phyloP scores from a whole-genome alignment of 2,113 vertebrate species.

The Sturnus vulgaris region DNA sequence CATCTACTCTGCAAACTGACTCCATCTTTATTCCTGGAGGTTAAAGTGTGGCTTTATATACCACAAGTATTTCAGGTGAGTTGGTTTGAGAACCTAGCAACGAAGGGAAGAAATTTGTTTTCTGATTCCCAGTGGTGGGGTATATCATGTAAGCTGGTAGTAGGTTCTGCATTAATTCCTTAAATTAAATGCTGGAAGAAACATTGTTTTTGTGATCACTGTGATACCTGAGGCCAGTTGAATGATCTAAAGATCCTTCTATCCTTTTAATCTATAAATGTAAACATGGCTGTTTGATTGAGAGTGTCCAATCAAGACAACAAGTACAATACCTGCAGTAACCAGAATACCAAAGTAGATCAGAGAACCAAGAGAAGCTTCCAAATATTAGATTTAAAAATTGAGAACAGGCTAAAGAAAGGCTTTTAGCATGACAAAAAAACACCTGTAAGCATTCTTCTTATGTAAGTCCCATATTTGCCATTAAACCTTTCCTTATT shows the following conservation, averaged over 20 bases:
- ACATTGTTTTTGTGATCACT: neutral
- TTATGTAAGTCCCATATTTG: rapidly evolving
- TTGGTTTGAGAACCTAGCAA: neutral
- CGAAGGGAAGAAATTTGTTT: neutral
- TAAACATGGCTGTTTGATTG: neutral
- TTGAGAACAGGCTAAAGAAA: neutral
- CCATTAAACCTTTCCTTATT: neutral
- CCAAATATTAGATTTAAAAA: neutral
- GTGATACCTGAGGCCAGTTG: neutral
- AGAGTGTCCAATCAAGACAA: neutral
- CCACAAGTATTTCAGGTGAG: neutral
- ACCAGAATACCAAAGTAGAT: neutral
- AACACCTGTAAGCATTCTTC: neutral
- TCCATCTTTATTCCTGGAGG: neutral
- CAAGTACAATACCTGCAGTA: neutral
- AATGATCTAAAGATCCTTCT: neutral
- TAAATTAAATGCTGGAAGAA: neutral
- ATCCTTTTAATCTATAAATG: neutral
- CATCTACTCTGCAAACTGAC: neutral
- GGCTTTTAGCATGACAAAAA: neutral
- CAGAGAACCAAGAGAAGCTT: neutral
- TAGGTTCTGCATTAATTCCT: neutral
- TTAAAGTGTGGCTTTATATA: neutral
- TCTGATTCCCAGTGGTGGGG: neutral
- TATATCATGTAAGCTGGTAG: neutral